Evolutionary conservation across 2,113 vertebrate species (phyloP).

Genomic region (Alexandromys fortis): DNA sequence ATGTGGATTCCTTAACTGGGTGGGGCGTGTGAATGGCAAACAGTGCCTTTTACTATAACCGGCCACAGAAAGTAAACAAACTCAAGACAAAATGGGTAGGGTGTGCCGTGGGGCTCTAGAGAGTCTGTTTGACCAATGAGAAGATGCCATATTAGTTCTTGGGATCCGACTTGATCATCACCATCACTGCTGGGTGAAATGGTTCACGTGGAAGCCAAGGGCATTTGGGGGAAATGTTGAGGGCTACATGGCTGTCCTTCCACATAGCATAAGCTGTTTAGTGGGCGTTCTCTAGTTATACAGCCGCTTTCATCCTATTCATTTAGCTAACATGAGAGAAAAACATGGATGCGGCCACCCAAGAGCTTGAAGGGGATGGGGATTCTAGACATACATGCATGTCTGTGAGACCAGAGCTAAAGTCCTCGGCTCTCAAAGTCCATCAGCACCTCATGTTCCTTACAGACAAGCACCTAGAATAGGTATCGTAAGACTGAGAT

Average conservation of each 20-base stretch:
- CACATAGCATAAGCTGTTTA: slow-evolving; percentile 54
- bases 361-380: background rate
- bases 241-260: background rate
- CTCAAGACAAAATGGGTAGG: background rate
- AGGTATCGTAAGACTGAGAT: background rate
- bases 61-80: background rate
- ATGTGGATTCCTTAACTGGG: background rate
- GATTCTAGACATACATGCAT: background rate
- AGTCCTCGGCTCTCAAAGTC: background rate
- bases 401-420: background rate
- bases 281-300: slow-evolving; percentile 77
- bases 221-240: background rate
- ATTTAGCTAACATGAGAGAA: background rate
- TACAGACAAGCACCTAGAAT: background rate
- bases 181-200: background rate
- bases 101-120: background rate
- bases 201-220: background rate
- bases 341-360: background rate
- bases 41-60: background rate
- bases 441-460: background rate
- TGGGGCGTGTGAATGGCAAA: background rate
- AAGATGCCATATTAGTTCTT: background rate
- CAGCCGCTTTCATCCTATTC: background rate
- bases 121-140: background rate
- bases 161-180: background rate